Conservation (phyloP, 2,888 invertebrate genomes). For the Germaria angustata region DNA sequence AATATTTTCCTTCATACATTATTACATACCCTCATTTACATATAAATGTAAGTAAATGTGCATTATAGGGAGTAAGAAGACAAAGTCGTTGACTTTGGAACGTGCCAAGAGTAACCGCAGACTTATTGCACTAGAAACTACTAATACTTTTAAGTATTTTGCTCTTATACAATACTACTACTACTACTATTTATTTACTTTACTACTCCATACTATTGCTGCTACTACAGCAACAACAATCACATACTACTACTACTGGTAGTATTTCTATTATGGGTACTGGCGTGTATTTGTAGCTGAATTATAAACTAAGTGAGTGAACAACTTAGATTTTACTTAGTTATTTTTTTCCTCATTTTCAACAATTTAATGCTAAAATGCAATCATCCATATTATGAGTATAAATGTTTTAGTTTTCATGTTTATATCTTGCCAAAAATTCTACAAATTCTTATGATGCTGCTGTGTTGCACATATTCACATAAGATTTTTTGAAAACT, state of each 20-base stretch:
- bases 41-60: slow-evolving; percentile 1
- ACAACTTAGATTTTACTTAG: slow-evolving; percentile 32
- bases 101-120: slow-evolving; percentile 66
- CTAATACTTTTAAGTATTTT: slow-evolving; percentile 20
- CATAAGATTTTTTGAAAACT: slow-evolving; percentile 28
- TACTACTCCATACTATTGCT: not conserved
- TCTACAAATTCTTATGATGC: slow-evolving; percentile 1
- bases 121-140: slow-evolving; percentile 53
- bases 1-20: not conserved
- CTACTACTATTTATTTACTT: slow-evolving; percentile 56
- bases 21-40: not conserved
- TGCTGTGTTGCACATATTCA: not conserved
- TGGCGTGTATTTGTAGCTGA: not conserved
- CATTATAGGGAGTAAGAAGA: not conserved
- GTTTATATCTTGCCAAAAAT: slow-evolving; percentile 37
- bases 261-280: not conserved
- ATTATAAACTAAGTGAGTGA: slow-evolving; percentile 31
- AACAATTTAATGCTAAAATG: slow-evolving; percentile 60
- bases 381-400: slow-evolving; percentile 60
- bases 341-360: not conserved
- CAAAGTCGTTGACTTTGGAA: slow-evolving; percentile 63
- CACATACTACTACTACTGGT: not conserved
- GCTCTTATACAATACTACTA: slow-evolving; percentile 7
- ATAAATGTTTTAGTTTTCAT: slow-evolving; percentile 33
- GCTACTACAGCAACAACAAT: not conserved